These are phyloP conservation scores for Xylota segnis DNA, from an alignment of 2,888 invertebrate genomes.

Conservation along the genomic window DNA sequence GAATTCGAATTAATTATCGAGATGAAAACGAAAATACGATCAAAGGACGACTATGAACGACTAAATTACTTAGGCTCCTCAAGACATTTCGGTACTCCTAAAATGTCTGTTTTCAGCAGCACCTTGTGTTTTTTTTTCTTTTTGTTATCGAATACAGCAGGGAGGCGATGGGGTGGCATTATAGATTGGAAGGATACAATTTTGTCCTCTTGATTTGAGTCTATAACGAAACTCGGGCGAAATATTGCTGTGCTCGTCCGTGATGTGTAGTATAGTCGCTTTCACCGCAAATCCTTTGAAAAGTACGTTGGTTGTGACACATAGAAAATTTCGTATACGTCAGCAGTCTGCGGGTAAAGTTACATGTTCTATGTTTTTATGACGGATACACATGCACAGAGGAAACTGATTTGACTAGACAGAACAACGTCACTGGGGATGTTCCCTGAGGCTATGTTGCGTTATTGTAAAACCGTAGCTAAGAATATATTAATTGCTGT, in stretches of 20 bases:
- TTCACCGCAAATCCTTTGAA: slow-evolving; percentile 29
- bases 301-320: slow-evolving; percentile 39
- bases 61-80: slow-evolving; percentile 10
- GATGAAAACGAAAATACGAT: slow-evolving; percentile 30
- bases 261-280: slow-evolving; percentile 33
- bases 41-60: slow-evolving; percentile 22
- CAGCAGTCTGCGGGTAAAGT: not conserved
- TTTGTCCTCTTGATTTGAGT: slow-evolving; percentile 16
- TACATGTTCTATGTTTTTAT: not conserved
- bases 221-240: slow-evolving; percentile 21
- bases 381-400: not conserved
- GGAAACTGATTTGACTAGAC: not conserved
- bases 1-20: slow-evolving; percentile 42
- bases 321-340: not conserved
- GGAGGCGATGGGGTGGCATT: not conserved
- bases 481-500: too few species aligned
- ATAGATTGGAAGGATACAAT: slow-evolving; percentile 4
- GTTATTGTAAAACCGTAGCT: too few species aligned
- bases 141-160: slow-evolving; percentile 10
- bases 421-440: too few species aligned
- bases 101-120: slow-evolving; percentile 40
- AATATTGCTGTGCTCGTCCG: slow-evolving; percentile 53
- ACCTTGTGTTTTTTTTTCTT: slow-evolving; percentile 26
- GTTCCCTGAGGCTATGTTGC: too few species aligned
- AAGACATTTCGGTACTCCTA: slow-evolving; percentile 2